Percentiles rank a stretch among this genome's conserved stretches.
Conservation (phyloP, 2,888 invertebrate species). For the Aleiodes alternator region DNA sequence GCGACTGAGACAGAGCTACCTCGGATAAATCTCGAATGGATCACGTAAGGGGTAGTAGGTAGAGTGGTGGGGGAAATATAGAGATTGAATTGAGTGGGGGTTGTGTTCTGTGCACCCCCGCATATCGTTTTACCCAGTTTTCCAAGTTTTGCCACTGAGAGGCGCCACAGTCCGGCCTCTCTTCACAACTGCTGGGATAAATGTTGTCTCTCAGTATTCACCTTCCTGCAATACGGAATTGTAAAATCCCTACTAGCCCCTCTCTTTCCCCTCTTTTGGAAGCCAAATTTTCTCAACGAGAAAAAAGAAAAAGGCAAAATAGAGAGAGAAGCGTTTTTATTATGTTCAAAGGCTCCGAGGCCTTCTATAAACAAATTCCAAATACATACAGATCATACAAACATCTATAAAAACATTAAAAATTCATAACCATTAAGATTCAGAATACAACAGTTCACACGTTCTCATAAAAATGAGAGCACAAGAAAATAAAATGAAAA, state of each 20-base stretch:
- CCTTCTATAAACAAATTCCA: too few species aligned
- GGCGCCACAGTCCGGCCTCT: slow-evolving; percentile 73
- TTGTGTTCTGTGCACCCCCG: slow-evolving; percentile 65
- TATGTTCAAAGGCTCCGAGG: too few species aligned
- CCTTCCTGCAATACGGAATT: slow-evolving; percentile 11
- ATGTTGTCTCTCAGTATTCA: slow-evolving; percentile 50
- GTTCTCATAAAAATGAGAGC: too few species aligned
- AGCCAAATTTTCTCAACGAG: not conserved
- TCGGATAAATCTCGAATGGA: slow-evolving; percentile 56
- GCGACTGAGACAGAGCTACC: slow-evolving; percentile 60
- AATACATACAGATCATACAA: too few species aligned
- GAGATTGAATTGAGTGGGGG: slow-evolving; percentile 64
- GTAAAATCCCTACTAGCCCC: not conserved
- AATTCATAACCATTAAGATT: too few species aligned
- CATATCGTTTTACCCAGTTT: slow-evolving; percentile 56
- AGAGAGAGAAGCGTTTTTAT: too few species aligned
- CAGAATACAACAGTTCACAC: too few species aligned
- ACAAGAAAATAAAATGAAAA: too few species aligned
- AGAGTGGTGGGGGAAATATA: slow-evolving; percentile 54
- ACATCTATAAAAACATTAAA: too few species aligned
- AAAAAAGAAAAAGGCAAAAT: not conserved
- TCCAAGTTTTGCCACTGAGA: slow-evolving; percentile 59
- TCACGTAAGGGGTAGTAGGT: slow-evolving; percentile 29
- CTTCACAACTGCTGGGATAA: slow-evolving; percentile 45
- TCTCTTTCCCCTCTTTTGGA: not conserved